Evolutionary conservation across 2,113 vertebrate genomes (phyloP).

Genomic region (Salvelinus namaycush): DNA sequence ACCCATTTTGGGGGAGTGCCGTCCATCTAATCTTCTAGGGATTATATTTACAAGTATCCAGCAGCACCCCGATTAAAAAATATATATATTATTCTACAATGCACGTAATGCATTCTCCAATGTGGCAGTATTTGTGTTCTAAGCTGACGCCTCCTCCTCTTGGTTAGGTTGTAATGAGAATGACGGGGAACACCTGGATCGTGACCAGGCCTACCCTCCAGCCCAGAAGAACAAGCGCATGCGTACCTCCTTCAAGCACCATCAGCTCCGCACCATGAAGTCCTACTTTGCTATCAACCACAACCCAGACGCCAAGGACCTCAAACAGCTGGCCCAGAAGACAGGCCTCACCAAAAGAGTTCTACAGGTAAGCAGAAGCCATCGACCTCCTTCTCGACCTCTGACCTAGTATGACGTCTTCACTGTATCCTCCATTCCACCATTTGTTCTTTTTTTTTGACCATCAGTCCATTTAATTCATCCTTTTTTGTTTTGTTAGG

Average conservation of each 20-base stretch:
- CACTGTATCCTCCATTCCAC: slow-evolving; percentile 29
- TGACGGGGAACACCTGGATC: slow-evolving; percentile 94
- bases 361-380: slow-evolving; percentile 90
- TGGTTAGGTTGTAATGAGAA: slow-evolving; percentile 95
- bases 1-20: too few relatives aligned
- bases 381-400: background rate
- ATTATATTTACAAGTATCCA: too few relatives aligned
- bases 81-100: too few relatives aligned
- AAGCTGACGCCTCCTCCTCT: background rate
- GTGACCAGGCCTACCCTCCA: slow-evolving; percentile 93
- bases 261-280: slow-evolving; percentile 99
- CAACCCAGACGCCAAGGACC: slow-evolving; percentile 99
- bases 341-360: slow-evolving; percentile 99
- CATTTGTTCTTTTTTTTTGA: slow-evolving; percentile 31
- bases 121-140: too few relatives aligned
- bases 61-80: too few relatives aligned
- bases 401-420: background rate
- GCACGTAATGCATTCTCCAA: too few relatives aligned
- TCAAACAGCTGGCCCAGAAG: slow-evolving; percentile 99
- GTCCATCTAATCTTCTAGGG: too few relatives aligned
- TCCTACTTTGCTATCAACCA: slow-evolving; percentile 99
- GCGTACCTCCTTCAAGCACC: slow-evolving; percentile 98
- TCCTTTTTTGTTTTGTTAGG: slow-evolving; percentile 54
- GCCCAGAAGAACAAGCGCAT: slow-evolving; percentile 99
- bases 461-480: slow-evolving; percentile 41